Base-by-base conservation (phyloP, 1,140 invertebrate genomes). In the Solen grandis region DNA sequence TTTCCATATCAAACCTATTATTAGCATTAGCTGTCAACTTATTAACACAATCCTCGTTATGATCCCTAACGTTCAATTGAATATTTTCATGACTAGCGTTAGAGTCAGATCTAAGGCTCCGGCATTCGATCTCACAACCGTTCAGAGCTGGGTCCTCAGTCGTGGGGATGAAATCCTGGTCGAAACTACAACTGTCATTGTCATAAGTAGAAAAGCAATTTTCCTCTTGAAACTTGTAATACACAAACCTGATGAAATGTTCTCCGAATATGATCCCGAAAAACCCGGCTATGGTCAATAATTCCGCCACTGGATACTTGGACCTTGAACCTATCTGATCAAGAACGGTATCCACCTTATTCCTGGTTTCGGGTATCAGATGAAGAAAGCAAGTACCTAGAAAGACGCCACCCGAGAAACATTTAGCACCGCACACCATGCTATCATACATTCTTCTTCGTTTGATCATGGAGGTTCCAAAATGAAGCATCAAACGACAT, bases 391-490 rank as follows among this genome's bases (percentile, higher is more conserved):
- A 94, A 3, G 94, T 94, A 13, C 91, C 94, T 16, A 94, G 88
- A 86, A 94, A 94, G 54, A 94, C 93, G 52, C 94, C 94, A 16
- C 94, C 94, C 46, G 94, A 93, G 84, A 94, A 94, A 84, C 94
- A 91, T 46, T 88, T 86, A 35, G 89, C 84, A 22, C 88, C 86
- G 60, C 84, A 86, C 38, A 90, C 84, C 29, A 89, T 82, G 68
- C 86, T 86, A 72, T 90, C 87, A 46, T 88, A 82, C 0, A 84
- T 77, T 33, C 80, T 74, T n/a, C 85, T 86, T 54, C 80, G 72
- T 55, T 77, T 79, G 16, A 85, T 83, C 66, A 90, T 86, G 19
- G 81, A 66, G 59, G 83, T 75, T 3, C 87, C 85, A 25, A 81
- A 83, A 65, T 88, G 83, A 14, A 86, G 84, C 36, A 87, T 81